Conservation (phyloP, 2,113 vertebrate genomes). For the Melanocharis versteri region DNA sequence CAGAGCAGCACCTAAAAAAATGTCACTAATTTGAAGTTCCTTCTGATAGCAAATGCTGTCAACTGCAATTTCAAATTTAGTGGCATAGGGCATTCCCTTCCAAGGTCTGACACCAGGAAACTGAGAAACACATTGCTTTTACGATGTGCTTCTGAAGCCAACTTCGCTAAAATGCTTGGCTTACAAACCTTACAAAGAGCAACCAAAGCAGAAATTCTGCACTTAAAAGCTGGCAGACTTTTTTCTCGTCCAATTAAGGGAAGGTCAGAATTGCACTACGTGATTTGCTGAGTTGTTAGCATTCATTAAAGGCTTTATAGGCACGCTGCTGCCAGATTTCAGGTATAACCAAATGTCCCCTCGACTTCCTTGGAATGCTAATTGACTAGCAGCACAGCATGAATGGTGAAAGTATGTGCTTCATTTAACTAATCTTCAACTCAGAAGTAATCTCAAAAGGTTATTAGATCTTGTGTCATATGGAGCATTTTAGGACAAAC, state of each 20-base stretch:
- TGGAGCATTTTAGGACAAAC: constrained; percentile 60
- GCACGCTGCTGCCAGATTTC: constrained; percentile 54
- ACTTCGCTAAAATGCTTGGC: neutral
- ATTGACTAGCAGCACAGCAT: constrained; percentile 12
- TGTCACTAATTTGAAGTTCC: constrained; percentile 7
- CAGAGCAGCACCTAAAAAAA: constrained; percentile 23
- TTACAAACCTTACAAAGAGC: constrained; percentile 18
- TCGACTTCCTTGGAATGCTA: constrained; percentile 39
- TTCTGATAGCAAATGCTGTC: neutral
- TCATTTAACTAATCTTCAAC: constrained; percentile 28
- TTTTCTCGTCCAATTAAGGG: constrained; percentile 12
- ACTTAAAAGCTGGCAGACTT: neutral
- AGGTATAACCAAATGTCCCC: constrained; percentile 57
- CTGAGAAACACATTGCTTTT: neutral
- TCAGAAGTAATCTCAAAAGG: constrained; percentile 10
- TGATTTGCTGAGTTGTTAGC: constrained; percentile 29
- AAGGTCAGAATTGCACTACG: neutral
- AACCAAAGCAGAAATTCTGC: constrained; percentile 17
- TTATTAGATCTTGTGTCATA: constrained; percentile 7
- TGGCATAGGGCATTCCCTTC: neutral
- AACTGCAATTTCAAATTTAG: constrained; percentile 24
- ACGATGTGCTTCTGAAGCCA: neutral
- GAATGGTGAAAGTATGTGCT: constrained; percentile 3
- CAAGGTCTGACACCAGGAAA: neutral
- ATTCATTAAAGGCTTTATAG: constrained; percentile 41